Base-by-base conservation (phyloP, 2,888 invertebrate genomes). In the Diarsia mendica region DNA sequence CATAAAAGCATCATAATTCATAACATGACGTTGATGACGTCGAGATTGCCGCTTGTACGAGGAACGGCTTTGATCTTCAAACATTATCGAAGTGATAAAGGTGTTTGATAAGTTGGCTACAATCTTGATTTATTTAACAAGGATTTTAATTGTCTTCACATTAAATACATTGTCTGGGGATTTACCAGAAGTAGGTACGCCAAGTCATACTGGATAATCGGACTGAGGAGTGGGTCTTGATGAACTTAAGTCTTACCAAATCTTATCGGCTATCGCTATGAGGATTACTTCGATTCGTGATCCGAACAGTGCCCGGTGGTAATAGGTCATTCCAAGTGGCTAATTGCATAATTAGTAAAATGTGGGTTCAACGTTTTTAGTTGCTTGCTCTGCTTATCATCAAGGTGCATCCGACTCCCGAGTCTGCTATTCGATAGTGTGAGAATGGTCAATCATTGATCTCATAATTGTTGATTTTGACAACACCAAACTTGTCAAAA, bases 11-110 rank as follows among this genome's bases (percentile, higher is more conserved):
- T 88, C 82, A 28, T 71, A 72, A 75, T 77, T 28, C 28, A 28
- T 28, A 28, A 28, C 28, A 28, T 28, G 2, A 28, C 28, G n/a
- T n/a, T n/a, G n/a, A 80, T 80, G 82, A 77, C 82, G 80, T 70
- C 58, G 74, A 85, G 90, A 90, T 91, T 90, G 88, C 71, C 88
- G 86, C 83, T 81, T 85, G 77, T 90, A 88, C 89, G 65, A 83
- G 85, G 89, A 90, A 91, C 79, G 88, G 83, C 90, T 93, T 93
- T 93, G 92, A 93, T 92, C 91, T 89, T 75, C 28, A 73, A 33
- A 67, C 67, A n/a, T 68, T 69, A 85, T 85, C 72, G 23, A 64
- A 72, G 44, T 76, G 85, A 89, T 88, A 48, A 33, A 55, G 53
- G 44, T 72, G 28, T 0, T 72, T 20, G 33, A 72, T 72, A 33